Evolutionary conservation across 2,888 invertebrate species (phyloP).

Genomic region (Drosophila macrothrix): DNA sequence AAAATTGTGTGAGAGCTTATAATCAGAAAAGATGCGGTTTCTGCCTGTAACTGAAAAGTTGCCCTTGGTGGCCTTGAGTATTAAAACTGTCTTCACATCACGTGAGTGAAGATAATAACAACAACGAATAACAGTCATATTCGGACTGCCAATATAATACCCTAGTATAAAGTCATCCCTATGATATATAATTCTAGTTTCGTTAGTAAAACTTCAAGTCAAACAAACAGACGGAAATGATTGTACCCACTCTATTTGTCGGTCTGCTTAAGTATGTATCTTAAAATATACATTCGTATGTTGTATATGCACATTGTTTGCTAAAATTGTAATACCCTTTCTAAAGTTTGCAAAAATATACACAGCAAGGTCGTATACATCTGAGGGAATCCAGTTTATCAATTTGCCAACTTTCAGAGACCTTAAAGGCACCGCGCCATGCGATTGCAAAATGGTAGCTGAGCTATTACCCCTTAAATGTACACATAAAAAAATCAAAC

Average conservation of each 20-base stretch:
- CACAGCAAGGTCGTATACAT: constrained; percentile 55
- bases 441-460: neutral
- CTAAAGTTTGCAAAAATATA: constrained; percentile 5
- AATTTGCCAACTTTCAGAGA: constrained; percentile 26
- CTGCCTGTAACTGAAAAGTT: constrained; percentile 10
- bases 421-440: constrained; percentile 23
- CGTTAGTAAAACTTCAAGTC: neutral
- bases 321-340: neutral
- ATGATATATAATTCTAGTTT: neutral
- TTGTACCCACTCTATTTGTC: neutral
- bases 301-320: neutral
- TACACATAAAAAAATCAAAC: neutral
- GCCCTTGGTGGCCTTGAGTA: constrained; percentile 51
- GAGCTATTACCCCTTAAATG: neutral
- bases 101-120: constrained; percentile 16
- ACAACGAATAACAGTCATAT: constrained; percentile 9
- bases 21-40: constrained; percentile 19
- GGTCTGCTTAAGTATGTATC: neutral
- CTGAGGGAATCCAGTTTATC: constrained; percentile 67
- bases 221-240: neutral
- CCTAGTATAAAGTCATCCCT: neutral
- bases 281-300: neutral
- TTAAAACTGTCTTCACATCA: constrained; percentile 12
- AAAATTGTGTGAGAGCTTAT: constrained; percentile 28
- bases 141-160: neutral